Base-by-base conservation (phyloP, 2,797 vertebrate species). In the Adrianichthys oophorus region DNA sequence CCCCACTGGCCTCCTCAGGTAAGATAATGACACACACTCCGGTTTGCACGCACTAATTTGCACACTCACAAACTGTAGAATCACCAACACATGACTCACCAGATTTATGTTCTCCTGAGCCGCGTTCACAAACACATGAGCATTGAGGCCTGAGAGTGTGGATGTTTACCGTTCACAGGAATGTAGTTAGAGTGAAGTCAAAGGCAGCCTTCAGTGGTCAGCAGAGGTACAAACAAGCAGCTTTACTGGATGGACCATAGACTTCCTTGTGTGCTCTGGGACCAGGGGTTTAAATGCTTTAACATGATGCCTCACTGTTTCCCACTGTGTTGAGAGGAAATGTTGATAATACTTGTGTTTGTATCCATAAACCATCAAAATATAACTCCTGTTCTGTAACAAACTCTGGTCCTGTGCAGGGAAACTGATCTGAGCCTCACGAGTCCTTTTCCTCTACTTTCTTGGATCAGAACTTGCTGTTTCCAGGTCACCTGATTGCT, bases 161-260 rank as follows among this genome's bases (percentile, higher is more conserved):
- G 51, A 66, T 91, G 87, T 87, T 90, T 89, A 90, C 85, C 83
- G 84, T 88, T 83, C 78, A 73, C 52, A 87, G 87, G 89, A 90
- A 90, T 90, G 85, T 87, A 87, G 89, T 88, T 85, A 73, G 32
- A 37, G 85, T 85, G 19, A 84, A 80, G 84, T 88, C 80, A 86
- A 82, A 85, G 80, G 78, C 68, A 85, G 83, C 67, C 61, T 59
- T 85, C 68, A 70, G 83, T 63, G 79, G 84, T 81, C 76, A 74
- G 78, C 48, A 72, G 82, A 80, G 68, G 52, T 61, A 90, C 85
- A 90, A 87, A 87, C 85, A 87, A 52, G 65, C 73, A 79, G 67
- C 85, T 83, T 85, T 75, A 83, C 67, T 79, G 72, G 79, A 80
- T 65, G 56, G 51, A 15, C 58, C 67, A 67, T 59, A 80, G 71